These are phyloP conservation scores for Calonectris borealis DNA, from an alignment of 2,113 vertebrate species.

Conservation along the genomic window DNA sequence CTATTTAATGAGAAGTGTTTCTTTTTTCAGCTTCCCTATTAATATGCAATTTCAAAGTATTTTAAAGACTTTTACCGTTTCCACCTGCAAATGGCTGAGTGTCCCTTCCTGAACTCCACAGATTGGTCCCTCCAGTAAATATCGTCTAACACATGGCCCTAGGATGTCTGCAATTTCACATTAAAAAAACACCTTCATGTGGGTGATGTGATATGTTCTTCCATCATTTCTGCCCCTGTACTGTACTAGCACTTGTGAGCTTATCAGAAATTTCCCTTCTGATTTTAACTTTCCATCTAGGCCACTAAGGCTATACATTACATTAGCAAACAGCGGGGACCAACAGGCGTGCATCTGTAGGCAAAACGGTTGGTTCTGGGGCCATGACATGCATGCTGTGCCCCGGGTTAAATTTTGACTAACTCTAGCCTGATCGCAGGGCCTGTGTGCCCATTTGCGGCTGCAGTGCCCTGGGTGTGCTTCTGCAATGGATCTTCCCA, in stretches of 20 bases:
- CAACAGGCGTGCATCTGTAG: rapidly evolving
- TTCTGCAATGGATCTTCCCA: neutral
- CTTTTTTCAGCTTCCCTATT: neutral
- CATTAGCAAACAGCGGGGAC: neutral
- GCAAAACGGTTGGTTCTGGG: neutral
- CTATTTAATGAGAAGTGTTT: neutral
- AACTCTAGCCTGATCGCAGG: neutral
- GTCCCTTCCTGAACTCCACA: neutral
- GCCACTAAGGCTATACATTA: neutral
- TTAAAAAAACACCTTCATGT: neutral
- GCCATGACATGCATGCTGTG: neutral
- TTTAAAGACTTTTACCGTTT: neutral
- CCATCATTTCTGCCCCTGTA: neutral
- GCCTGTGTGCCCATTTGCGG: neutral
- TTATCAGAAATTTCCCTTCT: neutral
- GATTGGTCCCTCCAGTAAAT: neutral
- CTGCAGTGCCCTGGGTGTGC: neutral
- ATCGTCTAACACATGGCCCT: neutral
- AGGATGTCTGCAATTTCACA: neutral
- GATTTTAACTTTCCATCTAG: neutral
- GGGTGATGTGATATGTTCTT: neutral
- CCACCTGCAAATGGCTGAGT: neutral
- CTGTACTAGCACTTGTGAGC: neutral
- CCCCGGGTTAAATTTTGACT: rapidly evolving
- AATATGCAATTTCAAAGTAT: neutral